Base-by-base conservation (phyloP, 2,113 vertebrate genomes). In the Ahaetulla prasina region DNA sequence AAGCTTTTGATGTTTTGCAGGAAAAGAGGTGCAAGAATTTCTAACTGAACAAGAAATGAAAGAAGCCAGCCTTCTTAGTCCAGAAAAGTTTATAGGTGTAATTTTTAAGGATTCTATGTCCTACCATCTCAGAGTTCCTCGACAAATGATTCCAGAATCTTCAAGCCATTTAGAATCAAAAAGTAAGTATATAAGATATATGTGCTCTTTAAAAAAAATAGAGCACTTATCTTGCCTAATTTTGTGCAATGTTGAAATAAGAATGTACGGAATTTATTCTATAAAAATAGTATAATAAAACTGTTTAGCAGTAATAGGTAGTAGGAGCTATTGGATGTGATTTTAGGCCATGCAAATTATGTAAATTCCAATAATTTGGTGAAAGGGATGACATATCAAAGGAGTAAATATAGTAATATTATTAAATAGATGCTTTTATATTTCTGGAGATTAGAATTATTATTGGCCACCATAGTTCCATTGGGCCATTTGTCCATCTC, bases 71-170 rank as follows among this genome's bases (percentile, higher is more conserved):
- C n/a, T 93, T 25, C 94, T 93, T 30, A 97, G 96, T 7, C 23
- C 92, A 43, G 90, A 93, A 1, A 94, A 57, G 47, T 98, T 98
- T 0, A 97, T 97, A 49, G 98, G 98, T 0, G 89, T 98, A 0
- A 95, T 97, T 91, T 98, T 98, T 95, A 97, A 93, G 57, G 97
- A 97, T 4, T 53, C 95, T 89, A 95, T 96, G 97, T 97, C 98
- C 92, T 98, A 98, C 43, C 96, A 98, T 94, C 97, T 98, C 50
- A 94, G 97, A 22, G 98, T 97, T 93, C 97, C 98, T 85, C 97
- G 94, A 1, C 95, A 96, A 47, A 90, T 93, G 0, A 57, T 98
- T 0, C 96, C 97, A 4, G 95, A 96, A 55, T 94, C 97, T 92
- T 95, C 97, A 91, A 2, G 96, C 35, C 97, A 97, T 11, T 96